These are phyloP conservation scores for Lepidostoma basale DNA, from an alignment of 1,140 invertebrate genomes.

Conservation along the genomic window DNA sequence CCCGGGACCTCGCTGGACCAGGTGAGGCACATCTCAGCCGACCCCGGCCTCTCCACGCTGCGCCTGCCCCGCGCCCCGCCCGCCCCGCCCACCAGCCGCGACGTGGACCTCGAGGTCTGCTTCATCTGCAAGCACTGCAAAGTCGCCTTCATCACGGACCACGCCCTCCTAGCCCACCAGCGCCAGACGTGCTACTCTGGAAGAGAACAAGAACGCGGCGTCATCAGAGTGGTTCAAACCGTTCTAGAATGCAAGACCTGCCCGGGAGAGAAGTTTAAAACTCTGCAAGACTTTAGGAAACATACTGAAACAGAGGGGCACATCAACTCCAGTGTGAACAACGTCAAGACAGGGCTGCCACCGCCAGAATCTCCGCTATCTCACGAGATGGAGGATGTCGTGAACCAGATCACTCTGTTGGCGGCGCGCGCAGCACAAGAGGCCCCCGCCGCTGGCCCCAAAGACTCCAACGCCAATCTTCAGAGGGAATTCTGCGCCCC, in stretches of 20 bases:
- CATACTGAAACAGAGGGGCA: conserved; percentile 70
- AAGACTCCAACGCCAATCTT: conserved; percentile 59
- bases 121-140: conserved; percentile 87
- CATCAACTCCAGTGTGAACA: conserved; percentile 49
- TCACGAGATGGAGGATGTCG: conserved; percentile 82
- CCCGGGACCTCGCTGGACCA: conserved; percentile 69
- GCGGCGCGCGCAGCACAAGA: conserved; percentile 72
- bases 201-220: conserved; percentile 67
- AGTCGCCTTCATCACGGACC: conserved; percentile 77
- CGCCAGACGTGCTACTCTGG: conserved; percentile 68
- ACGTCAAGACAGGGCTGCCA: conserved; percentile 51
- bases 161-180: conserved; percentile 76
- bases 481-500: conserved; percentile 58
- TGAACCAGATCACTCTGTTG: conserved; percentile 80
- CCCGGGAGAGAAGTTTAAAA: conserved; percentile 67
- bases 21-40: conserved; percentile 68
- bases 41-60: conserved; percentile 70
- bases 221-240: conserved; percentile 69
- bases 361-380: conserved; percentile 66
- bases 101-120: conserved; percentile 78
- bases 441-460: conserved; percentile 49
- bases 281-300: conserved; percentile 66
- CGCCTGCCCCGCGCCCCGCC: conserved; percentile 63
- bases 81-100: conserved; percentile 56
- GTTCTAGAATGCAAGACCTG: conserved; percentile 76